Percentiles rank a stretch among this genome's conserved stretches.
These are phyloP conservation scores for Camponotus pennsylvanicus DNA, from an alignment of 1,140 invertebrate species.

Conservation along the genomic window DNA sequence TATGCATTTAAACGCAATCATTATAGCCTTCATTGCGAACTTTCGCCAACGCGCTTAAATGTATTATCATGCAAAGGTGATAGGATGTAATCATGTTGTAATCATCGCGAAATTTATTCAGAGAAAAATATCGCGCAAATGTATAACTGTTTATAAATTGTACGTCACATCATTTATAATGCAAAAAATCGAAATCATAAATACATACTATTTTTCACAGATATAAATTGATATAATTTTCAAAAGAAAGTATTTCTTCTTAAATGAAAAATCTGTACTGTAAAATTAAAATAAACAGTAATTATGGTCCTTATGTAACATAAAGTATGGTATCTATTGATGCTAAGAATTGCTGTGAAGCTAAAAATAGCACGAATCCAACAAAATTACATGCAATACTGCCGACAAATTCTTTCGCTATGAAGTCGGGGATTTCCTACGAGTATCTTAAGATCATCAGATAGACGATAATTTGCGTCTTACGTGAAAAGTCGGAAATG, in stretches of 20 bases:
- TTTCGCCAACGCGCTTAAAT: slow-evolving; percentile 24
- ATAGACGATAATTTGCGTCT: slow-evolving; percentile 34
- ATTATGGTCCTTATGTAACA: neutral
- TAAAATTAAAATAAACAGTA: neutral
- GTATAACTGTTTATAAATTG: slow-evolving; percentile 11
- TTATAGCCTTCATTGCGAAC: slow-evolving; percentile 30
- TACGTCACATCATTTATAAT: neutral
- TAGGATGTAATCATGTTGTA: slow-evolving; percentile 11
- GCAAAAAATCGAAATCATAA: neutral
- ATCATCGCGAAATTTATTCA: slow-evolving; percentile 54
- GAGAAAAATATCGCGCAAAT: slow-evolving; percentile 44
- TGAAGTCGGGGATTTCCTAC: slow-evolving; percentile 37
- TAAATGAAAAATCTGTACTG: neutral
- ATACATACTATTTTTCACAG: neutral
- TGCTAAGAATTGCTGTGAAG: neutral
- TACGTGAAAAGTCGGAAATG: slow-evolving; percentile 32
- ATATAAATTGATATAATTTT: neutral
- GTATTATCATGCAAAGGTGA: neutral
- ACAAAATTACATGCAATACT: slow-evolving; percentile 2
- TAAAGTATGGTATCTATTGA: neutral
- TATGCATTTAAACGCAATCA: slow-evolving; percentile 42
- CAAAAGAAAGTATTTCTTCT: neutral
- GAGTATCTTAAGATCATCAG: neutral
- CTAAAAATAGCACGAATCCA: neutral
- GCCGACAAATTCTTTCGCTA: neutral